Percentiles rank a stretch among this genome's conserved stretches.
Conservation (phyloP, 2,113 vertebrate species). For the Campylorhamphus procurvoides region DNA sequence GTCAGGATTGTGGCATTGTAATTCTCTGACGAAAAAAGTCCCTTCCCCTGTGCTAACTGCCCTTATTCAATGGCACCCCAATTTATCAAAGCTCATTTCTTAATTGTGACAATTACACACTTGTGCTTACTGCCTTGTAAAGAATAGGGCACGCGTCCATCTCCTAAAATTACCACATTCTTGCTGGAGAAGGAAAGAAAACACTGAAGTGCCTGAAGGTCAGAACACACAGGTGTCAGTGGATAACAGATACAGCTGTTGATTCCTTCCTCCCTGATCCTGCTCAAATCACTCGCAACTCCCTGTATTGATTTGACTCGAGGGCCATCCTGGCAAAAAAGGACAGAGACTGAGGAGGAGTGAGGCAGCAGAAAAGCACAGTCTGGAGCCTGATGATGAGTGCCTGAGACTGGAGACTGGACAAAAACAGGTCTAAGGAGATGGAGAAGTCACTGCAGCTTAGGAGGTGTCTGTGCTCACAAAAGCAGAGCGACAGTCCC, state of each 20-base stretch:
- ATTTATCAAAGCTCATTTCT: neutral
- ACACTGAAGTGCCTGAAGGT: neutral
- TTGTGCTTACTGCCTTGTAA: neutral
- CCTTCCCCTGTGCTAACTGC: neutral
- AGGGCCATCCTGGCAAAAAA: neutral
- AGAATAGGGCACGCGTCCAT: neutral
- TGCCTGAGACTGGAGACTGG: neutral
- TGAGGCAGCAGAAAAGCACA: neutral
- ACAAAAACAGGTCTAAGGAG: neutral
- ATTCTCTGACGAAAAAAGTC: neutral
- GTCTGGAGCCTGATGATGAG: neutral
- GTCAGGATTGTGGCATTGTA: neutral
- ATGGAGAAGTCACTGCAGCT: neutral
- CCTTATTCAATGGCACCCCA: neutral
- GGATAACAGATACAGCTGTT: neutral
- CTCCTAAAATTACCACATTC: neutral
- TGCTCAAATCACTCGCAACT: neutral
- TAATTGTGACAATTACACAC: neutral
- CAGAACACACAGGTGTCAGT: neutral
- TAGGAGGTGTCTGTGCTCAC: neutral
- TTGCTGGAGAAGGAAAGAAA: neutral
- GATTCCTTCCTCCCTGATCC: neutral
- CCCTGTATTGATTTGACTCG: rapidly evolving
- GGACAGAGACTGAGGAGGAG: neutral
- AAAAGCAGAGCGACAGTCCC: neutral